Percentiles rank a stretch among this genome's conserved stretches.
Conservation (phyloP, 2,113 vertebrate genomes). For the Oryzias javanicus region DNA sequence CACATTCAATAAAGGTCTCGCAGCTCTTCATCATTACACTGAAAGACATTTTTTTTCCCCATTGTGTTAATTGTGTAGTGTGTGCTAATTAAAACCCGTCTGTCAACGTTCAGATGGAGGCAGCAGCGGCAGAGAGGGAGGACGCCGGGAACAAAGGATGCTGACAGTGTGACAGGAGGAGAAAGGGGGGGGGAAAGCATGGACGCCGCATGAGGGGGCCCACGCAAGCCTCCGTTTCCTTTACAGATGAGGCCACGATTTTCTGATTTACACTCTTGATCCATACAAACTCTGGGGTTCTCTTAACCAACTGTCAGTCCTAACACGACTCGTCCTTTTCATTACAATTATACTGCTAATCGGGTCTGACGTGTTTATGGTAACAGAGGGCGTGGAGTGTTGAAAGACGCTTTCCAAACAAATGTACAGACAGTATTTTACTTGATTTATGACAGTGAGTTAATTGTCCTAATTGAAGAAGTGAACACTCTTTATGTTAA, state of each 20-base stretch:
- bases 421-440: too few species aligned
- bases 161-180: constrained; percentile 4
- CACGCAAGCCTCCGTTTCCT: background rate
- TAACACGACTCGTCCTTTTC: too few species aligned
- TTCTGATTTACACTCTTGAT: background rate
- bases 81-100: constrained; percentile 71
- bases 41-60: constrained; percentile 66
- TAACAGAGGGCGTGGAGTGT: too few species aligned
- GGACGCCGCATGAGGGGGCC: background rate
- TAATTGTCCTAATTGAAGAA: too few species aligned
- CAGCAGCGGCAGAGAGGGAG: constrained; percentile 36
- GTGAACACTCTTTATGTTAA: too few species aligned
- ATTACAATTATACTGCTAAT: too few species aligned
- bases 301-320: too few species aligned
- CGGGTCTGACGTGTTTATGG: too few species aligned
- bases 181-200: background rate
- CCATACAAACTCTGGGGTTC: background rate
- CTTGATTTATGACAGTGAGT: too few species aligned
- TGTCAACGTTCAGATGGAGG: constrained; percentile 63
- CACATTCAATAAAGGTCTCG: constrained; percentile 69
- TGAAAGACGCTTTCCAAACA: too few species aligned
- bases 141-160: constrained; percentile 33
- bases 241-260: background rate
- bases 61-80: constrained; percentile 77
- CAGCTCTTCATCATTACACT: constrained; percentile 63